Conservation (phyloP, 2,797 vertebrate species). For the Apogon talboti region DNA sequence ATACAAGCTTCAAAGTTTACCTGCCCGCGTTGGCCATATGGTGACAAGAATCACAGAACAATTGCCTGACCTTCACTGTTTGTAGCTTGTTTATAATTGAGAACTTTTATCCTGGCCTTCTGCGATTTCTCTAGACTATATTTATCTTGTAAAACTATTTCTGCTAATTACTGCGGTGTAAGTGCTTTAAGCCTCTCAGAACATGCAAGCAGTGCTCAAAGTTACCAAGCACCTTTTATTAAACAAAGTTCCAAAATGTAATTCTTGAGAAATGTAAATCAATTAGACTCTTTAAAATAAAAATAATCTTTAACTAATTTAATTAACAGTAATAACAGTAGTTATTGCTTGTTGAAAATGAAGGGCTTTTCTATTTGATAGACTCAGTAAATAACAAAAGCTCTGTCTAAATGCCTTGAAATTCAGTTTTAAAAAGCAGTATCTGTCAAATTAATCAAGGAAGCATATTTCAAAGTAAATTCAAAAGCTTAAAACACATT, state of each 20-base stretch:
- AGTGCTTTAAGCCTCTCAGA: background rate
- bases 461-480: no score
- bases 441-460: background rate
- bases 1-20: slow-evolving; percentile 11
- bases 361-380: no score
- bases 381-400: no score
- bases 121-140: background rate
- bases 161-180: background rate
- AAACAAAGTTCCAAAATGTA: background rate
- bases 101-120: slow-evolving; percentile 2
- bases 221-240: background rate
- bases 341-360: no score
- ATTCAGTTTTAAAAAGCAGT: background rate
- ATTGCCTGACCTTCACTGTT: slow-evolving; percentile 23
- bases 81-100: slow-evolving; percentile 8
- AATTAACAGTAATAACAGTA: no score
- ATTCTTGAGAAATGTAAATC: no score
- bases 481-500: no score
- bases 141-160: background rate
- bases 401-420: background rate
- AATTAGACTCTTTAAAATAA: no score
- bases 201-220: background rate
- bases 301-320: no score
- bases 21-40: slow-evolving; percentile 26
- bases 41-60: background rate